phyloP scores from a whole-genome alignment of 2,797 vertebrate genomes.

The Sphenodon punctatus region DNA sequence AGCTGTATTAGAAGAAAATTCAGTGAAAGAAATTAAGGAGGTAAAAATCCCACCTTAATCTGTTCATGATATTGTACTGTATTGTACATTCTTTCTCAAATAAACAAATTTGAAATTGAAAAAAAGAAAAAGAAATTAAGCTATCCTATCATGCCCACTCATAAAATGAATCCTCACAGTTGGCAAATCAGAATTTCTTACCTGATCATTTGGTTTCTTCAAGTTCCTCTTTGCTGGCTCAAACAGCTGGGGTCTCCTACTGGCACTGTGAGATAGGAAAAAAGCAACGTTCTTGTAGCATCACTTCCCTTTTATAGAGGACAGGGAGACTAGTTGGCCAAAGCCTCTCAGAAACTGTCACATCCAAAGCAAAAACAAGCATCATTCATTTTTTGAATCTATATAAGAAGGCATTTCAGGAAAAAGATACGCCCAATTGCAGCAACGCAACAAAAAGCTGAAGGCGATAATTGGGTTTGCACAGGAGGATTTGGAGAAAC shows the following conservation, averaged over 20 bases:
- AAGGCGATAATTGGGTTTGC: not conserved
- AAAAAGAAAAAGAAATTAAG: constrained; percentile 15
- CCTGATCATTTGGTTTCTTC: not conserved
- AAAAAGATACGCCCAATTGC: not conserved
- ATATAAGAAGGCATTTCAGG: not conserved
- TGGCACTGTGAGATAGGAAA: not conserved
- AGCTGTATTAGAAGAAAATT: not conserved
- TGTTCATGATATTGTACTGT: too few species aligned
- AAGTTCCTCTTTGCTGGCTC: not conserved
- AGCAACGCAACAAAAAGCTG: not conserved
- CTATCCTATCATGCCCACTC: not conserved
- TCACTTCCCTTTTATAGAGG: not conserved
- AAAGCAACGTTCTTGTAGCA: not conserved
- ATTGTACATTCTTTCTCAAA: too few species aligned
- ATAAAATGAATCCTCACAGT: not conserved
- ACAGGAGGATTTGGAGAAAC: not conserved
- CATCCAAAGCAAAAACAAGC: constrained; percentile 12
- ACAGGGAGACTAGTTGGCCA: not conserved
- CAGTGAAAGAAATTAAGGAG: too few species aligned
- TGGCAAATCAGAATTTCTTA: not conserved
- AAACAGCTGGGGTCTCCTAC: not conserved
- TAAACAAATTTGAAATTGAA: too few species aligned
- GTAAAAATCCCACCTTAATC: too few species aligned
- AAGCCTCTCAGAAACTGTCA: not conserved
- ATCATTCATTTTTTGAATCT: not conserved